Conservation (phyloP, 2,888 invertebrate genomes). For the Schizotus pectinicornis region DNA sequence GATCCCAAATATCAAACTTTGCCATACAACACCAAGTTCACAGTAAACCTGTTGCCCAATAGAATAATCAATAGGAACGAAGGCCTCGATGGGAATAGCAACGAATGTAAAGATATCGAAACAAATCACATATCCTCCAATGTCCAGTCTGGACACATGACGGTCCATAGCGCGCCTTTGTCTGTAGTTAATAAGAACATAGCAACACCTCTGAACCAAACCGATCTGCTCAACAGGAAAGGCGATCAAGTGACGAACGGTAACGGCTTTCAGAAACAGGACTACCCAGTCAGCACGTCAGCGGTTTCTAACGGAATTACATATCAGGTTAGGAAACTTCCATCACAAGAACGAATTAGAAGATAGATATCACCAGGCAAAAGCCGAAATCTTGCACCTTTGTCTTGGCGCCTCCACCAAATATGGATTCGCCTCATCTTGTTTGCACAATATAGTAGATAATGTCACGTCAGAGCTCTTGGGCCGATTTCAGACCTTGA, state of each 20-base stretch:
- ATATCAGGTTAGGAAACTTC: conserved; percentile 30
- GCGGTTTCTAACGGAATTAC: conserved; percentile 45
- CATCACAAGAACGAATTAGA: too few relatives aligned
- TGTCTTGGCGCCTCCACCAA: too few relatives aligned
- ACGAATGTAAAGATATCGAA: conserved; percentile 36
- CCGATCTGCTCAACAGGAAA: conserved; percentile 50
- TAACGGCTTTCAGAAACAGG: background rate
- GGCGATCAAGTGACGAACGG: conserved; percentile 2
- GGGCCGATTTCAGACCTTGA: too few relatives aligned
- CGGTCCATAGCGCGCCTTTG: conserved; percentile 64
- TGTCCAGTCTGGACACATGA: conserved; percentile 56
- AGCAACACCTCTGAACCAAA: conserved; percentile 68
- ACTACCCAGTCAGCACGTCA: conserved; percentile 45
- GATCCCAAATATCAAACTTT: conserved; percentile 92
- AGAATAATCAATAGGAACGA: conserved; percentile 46
- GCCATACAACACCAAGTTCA: conserved; percentile 88
- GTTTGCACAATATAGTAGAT: too few relatives aligned
- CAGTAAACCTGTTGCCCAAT: conserved; percentile 63
- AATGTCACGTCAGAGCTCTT: too few relatives aligned
- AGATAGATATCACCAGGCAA: too few relatives aligned
- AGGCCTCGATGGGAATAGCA: conserved; percentile 35
- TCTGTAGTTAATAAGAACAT: conserved; percentile 69
- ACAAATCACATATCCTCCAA: conserved; percentile 39
- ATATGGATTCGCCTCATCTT: too few relatives aligned
- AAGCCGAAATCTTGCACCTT: too few relatives aligned